Base-by-base conservation (phyloP, 2,113 vertebrate genomes). In the Callocephalon fimbriatum region DNA sequence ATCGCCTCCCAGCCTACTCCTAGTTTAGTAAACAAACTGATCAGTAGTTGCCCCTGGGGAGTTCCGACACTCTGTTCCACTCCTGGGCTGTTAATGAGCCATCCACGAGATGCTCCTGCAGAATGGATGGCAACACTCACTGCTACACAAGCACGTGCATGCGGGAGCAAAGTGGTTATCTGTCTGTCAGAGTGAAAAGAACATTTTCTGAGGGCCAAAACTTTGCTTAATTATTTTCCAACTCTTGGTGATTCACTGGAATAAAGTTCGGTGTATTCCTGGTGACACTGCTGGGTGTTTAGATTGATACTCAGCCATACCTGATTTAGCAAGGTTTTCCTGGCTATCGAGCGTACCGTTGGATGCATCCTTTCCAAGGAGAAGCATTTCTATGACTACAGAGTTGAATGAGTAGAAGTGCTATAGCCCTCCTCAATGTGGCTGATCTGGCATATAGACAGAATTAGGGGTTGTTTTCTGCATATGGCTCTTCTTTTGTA, bases 391-490 rank as follows among this genome's bases (percentile, higher is more conserved):
- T 56, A 29, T 8, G 26, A 7, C 29, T 42, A 7, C 3, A 3
- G 2, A 42, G 20, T 2, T 35, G 37, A 50, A 70, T 3, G 13
- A 48, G n/a, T 18, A 16, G 4, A 58, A 53, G 11, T 42, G 38
- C 42, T 2, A 0, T 27, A 67, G 50, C 15, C 25, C 9, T 67
- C 4, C 54, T 71, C 1, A 0, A 0, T 9, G 8, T 1, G 11
- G 9, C 74, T 78, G 45, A 45, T 37, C 19, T 53, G 42, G 6
- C 31, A 31, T 17, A 26, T 7, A 35, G n/a, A 27, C 20, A 50
- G 35, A 71, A 37, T n/a, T 15, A 45, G 13, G 16, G 22, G 10
- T 27, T 17, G 2, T 25, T 86, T 85, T 47, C 48, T 79, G 62
- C 18, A 19, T 6, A 16, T 22, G 31, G 4, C 11, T 86, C 50